These are phyloP conservation scores for Meloidogyne chitwoodi DNA, from an alignment of 1,140 invertebrate genomes.

Conservation along the genomic window DNA sequence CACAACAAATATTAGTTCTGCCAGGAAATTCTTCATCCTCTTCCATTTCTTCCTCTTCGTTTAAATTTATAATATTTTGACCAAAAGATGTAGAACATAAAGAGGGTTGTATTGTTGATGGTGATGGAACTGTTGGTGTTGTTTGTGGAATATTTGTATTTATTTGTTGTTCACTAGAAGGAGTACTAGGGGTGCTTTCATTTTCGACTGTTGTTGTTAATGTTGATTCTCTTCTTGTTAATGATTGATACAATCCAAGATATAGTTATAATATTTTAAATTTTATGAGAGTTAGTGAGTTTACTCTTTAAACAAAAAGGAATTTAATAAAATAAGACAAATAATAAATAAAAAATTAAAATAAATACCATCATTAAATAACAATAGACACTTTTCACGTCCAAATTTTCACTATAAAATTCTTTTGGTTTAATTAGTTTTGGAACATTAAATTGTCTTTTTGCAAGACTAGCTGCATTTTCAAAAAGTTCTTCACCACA, in stretches of 20 bases:
- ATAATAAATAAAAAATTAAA: background rate
- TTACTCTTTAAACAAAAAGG: no score
- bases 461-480: constrained; percentile 47
- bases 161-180: background rate
- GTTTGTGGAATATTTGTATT: background rate
- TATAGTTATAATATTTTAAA: constrained; percentile 5
- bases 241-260: constrained; percentile 12
- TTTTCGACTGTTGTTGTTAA: background rate
- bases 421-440: constrained; percentile 48
- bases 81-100: no score
- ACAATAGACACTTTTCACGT: constrained; percentile 46
- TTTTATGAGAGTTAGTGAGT: no score
- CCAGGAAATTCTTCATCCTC: background rate
- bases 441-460: constrained; percentile 45
- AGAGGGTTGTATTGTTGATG: no score
- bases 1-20: background rate
- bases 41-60: no score
- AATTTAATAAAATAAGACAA: no score
- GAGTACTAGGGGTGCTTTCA: background rate
- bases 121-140: background rate
- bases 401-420: constrained; percentile 53
- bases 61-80: no score
- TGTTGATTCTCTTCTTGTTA: constrained; percentile 3
- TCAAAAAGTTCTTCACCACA: constrained; percentile 52
- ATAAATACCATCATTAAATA: constrained; percentile 46